Base-by-base conservation (phyloP, 2,113 vertebrate genomes). In the Corydoras maculifer region DNA sequence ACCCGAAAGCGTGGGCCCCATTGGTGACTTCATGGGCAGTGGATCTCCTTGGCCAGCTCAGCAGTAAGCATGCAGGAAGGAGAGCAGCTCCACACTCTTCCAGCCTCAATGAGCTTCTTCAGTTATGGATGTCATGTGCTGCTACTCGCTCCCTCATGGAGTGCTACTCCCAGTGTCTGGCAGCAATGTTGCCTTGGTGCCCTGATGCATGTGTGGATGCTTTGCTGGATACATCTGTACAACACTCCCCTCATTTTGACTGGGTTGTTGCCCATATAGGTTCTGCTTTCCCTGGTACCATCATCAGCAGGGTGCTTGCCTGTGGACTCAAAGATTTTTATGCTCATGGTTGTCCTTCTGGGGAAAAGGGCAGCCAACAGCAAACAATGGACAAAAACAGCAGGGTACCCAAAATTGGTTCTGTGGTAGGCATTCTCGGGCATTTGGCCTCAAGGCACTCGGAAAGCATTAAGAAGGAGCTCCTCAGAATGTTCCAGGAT, bases 191-290 rank as follows among this genome's bases (percentile, higher is more conserved):
- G 70, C 89, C 91, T 2, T 92, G 87, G 80, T 97, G 95, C 43
- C 95, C 95, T 0, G 96, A 98, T 25, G 94, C 94, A 1, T 98
- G 96, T 11, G 96, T 98, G 35, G 95, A 96, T 9, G 94, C 94
- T 0, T 62, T 98, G 61, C 59, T 98, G 66, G 94, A 98, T 76
- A 97, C 95, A 0, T 98, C 95, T 0, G 93, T 97, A 11, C 94
- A 94, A 63, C 96, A 98, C 70, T 98, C 95, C 0, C 96, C 96
- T 0, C 95, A 98, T 62, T 98, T 98, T 12, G 96, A 98, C 79
- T 98, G 96, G 96, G 96, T 98, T 9, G 95, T 98, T 12, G 96
- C 96, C 1, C 95, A 98, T 78, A 96, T 98, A 0, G 96, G 96
- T 8, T 96, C 94, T 0, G 94, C 94, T 9, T 98, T 98, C 80